Conservation (phyloP, 1,140 invertebrate species). For the Diorhabda carinulata region DNA sequence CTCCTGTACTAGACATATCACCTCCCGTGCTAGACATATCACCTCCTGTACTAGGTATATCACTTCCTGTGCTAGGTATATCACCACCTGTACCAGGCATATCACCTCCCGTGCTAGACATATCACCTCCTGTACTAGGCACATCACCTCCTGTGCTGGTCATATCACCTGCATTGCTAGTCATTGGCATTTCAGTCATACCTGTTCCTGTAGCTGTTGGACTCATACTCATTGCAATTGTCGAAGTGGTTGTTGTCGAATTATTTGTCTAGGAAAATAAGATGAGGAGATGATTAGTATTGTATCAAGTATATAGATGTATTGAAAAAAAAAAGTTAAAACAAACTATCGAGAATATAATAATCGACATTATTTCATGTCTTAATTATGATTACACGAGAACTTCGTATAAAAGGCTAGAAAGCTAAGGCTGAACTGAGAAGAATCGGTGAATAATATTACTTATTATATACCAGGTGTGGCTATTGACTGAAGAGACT, state of each 20-base stretch:
- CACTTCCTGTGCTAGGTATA: not conserved
- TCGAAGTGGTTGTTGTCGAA: constrained; percentile 30
- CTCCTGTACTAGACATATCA: not conserved
- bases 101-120: not conserved
- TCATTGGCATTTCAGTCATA: not conserved
- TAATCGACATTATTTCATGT: too few species aligned
- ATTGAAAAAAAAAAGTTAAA: too few species aligned
- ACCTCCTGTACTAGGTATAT: not conserved
- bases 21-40: not conserved
- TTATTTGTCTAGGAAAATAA: constrained; percentile 16
- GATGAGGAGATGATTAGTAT: not conserved
- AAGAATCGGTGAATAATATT: too few species aligned
- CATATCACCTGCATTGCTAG: constrained; percentile 9
- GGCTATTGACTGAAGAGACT: too few species aligned
- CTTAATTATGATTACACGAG: too few species aligned
- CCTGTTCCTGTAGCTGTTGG: constrained; percentile 21
- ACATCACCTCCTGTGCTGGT: constrained; percentile 14
- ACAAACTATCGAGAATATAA: too few species aligned
- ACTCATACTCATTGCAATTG: constrained; percentile 36
- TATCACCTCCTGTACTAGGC: constrained; percentile 9
- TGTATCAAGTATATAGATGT: not conserved
- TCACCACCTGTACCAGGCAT: not conserved
- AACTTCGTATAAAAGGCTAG: too few species aligned
- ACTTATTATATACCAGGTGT: too few species aligned
- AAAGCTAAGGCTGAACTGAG: too few species aligned